Evolutionary conservation across 2,888 invertebrate species (phyloP).

Genomic region (Tipula lateralis): DNA sequence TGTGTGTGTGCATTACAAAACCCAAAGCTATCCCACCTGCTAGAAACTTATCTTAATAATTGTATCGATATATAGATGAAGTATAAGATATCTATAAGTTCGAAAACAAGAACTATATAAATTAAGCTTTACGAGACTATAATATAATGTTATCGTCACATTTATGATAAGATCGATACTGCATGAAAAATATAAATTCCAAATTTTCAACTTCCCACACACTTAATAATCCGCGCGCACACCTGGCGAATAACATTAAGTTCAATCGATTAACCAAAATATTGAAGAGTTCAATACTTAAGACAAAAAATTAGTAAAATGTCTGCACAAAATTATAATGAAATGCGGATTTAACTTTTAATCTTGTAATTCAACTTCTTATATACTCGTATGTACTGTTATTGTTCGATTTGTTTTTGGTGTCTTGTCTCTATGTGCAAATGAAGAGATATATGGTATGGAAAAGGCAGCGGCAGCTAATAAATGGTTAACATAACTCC

Average conservation of each 20-base stretch:
- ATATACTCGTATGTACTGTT: neutral
- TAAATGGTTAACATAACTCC: conserved; percentile 29
- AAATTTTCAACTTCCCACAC: conserved; percentile 24
- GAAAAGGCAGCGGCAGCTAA: conserved; percentile 28
- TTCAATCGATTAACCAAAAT: conserved; percentile 12
- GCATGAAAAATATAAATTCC: no score
- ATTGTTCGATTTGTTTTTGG: neutral
- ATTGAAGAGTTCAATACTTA: neutral
- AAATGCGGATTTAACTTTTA: neutral
- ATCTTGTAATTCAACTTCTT: conserved; percentile 24
- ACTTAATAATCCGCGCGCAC: neutral
- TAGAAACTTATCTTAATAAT: no score
- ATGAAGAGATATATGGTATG: conserved; percentile 28
- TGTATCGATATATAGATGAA: no score
- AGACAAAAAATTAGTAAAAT: neutral
- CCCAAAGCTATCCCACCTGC: no score
- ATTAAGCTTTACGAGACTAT: no score
- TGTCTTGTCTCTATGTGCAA: neutral
- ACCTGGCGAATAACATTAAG: neutral
- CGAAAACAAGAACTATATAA: no score
- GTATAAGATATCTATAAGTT: no score
- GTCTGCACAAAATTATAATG: neutral
- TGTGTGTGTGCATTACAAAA: no score
- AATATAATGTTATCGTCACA: no score
- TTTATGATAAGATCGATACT: no score